Percentiles rank a stretch among this genome's conserved stretches.
These are phyloP conservation scores for Phaethon lepturus DNA, from an alignment of 2,113 vertebrate genomes.

Conservation along the genomic window DNA sequence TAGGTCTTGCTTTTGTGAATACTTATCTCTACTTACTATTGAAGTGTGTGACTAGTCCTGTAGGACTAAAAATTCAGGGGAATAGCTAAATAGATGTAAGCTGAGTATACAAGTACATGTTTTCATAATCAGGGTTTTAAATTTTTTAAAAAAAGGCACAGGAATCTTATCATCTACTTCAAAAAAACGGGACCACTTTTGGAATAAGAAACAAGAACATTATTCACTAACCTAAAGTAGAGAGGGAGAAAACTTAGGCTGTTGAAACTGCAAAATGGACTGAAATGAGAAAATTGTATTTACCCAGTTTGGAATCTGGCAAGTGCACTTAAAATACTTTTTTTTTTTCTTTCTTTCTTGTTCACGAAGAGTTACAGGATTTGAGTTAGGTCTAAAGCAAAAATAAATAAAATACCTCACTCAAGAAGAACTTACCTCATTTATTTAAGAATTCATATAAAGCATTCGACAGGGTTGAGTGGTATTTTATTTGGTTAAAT, in stretches of 20 bases:
- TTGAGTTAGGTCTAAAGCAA: constrained; percentile 21
- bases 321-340: neutral
- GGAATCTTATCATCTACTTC: neutral
- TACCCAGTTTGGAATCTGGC: constrained; percentile 16
- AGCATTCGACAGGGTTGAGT: neutral
- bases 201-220: neutral
- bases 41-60: neutral
- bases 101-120: neutral
- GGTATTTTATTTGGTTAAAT: constrained; percentile 58
- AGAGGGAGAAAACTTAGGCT: neutral
- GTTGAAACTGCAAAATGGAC: neutral
- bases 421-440: neutral
- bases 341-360: neutral
- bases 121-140: constrained; percentile 1
- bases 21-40: neutral
- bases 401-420: constrained; percentile 29
- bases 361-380: neutral
- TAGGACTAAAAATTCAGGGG: neutral
- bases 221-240: neutral
- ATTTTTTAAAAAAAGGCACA: neutral
- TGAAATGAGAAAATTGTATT: constrained; percentile 20
- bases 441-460: constrained; percentile 26
- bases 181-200: neutral
- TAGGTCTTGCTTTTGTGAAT: neutral
- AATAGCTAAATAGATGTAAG: neutral